These are phyloP conservation scores for Lordiphosa mommai DNA, from an alignment of 1,140 invertebrate genomes.

Conservation along the genomic window DNA sequence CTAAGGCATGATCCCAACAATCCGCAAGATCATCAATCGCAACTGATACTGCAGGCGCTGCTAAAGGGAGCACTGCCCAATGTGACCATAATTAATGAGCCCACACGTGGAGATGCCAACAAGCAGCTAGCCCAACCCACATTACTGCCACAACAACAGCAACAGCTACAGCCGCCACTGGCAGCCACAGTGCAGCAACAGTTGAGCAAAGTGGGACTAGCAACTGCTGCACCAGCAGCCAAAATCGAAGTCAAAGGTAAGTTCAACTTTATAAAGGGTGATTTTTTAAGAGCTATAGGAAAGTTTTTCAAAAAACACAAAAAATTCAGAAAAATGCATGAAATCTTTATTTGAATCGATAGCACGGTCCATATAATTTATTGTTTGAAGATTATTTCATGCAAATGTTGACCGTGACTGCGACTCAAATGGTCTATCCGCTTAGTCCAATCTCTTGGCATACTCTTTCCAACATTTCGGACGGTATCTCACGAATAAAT, in stretches of 20 bases:
- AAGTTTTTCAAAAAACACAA: too few relatives aligned
- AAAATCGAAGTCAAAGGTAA: slow-evolving; percentile 56
- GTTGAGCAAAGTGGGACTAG: slow-evolving; percentile 27
- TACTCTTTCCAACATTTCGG: too few relatives aligned
- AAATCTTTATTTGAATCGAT: too few relatives aligned
- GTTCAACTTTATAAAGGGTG: too few relatives aligned
- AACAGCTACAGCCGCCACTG: slow-evolving; percentile 22
- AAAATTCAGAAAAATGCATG: too few relatives aligned
- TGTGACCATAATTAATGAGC: slow-evolving; percentile 79
- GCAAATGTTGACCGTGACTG: too few relatives aligned
- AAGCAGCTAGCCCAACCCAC: slow-evolving; percentile 9
- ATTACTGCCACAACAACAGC: slow-evolving; percentile 15
- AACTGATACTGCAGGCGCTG: slow-evolving; percentile 73
- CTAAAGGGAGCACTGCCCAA: slow-evolving; percentile 76
- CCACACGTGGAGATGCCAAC: slow-evolving; percentile 52
- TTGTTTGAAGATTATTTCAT: too few relatives aligned
- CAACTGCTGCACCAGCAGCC: slow-evolving; percentile 1
- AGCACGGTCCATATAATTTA: too few relatives aligned
- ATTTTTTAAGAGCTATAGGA: too few relatives aligned
- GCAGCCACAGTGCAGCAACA: slow-evolving; percentile 11
- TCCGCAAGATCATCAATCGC: slow-evolving; percentile 77
- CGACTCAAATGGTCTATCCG: too few relatives aligned
- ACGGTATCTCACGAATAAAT: too few relatives aligned
- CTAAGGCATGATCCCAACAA: slow-evolving; percentile 75
- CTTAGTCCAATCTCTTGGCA: too few relatives aligned